Base-by-base conservation (phyloP, 1,140 invertebrate species). In the Zaprionus vittiger region DNA sequence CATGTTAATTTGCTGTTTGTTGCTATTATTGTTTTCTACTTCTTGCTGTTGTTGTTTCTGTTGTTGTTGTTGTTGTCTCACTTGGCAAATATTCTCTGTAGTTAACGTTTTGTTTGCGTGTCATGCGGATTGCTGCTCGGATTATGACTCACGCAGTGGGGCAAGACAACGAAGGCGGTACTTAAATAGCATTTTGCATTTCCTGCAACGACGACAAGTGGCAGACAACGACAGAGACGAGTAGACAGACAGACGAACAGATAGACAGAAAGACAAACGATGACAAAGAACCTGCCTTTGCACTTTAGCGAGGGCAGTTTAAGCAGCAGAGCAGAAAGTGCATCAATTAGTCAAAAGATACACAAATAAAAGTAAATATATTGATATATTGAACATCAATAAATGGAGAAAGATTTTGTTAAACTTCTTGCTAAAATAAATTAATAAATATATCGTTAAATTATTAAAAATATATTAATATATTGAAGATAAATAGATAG, bases 111-210 rank as follows among this genome's bases (percentile, higher is more conserved):
- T 68, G 68, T 62, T 86, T 63, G 83, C 83, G 73, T 87, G 83
- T 64, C 55, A 66, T 76, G 62, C 52, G 65, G 60, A 68, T 71
- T 85, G 52, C 63, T 62, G 49, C 57, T 54, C 38, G 59, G 60
- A 61, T 64, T 66, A 84, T 87, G 83, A 86, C 64, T 87, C 73
- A 75, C 67, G 54, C 69, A 47, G 5, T 7, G 41, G 41, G 41
- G n/a, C n/a, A 47, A 47, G 41, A 47, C 41, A 7, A 84, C 77
- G 68, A 70, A 66, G 54, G 59, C 47, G 70, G 70, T 71, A 87
- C 76, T 78, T 72, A 87, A 83, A 83, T 83, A 77, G 72, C 80
- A 87, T 67, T 83, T 83, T 81, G 75, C 82, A 85, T 85, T 85
- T 85, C 82, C 82, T 86, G 83, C 65, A 70, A 74, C 49, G 66